These are phyloP conservation scores for Mycteria americana DNA, from an alignment of 2,797 vertebrate genomes.

Conservation along the genomic window DNA sequence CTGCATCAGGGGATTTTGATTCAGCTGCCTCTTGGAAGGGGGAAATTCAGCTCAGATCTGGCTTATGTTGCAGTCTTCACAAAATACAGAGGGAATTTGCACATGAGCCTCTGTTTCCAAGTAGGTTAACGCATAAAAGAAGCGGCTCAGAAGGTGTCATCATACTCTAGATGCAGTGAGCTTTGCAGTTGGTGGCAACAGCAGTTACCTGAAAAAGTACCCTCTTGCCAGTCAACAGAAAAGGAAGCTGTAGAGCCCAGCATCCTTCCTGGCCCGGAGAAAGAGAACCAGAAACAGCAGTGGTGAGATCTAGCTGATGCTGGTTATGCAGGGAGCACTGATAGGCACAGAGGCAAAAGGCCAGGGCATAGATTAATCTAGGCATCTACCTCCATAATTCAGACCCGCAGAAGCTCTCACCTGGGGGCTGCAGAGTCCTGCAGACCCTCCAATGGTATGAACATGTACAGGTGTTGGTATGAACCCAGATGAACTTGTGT, in stretches of 20 bases:
- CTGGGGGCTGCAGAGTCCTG: background rate
- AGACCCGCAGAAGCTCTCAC: background rate
- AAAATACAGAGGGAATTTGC: slow-evolving; percentile 61
- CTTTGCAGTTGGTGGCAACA: slow-evolving; percentile 63
- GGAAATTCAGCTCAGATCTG: slow-evolving; percentile 56
- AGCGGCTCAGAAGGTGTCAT: slow-evolving; percentile 55
- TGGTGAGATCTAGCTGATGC: background rate
- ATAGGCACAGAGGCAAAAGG: background rate
- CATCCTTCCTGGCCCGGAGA: background rate
- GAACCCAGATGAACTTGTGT: background rate
- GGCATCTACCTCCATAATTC: background rate
- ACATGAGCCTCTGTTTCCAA: slow-evolving; percentile 67
- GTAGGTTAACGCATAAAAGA: slow-evolving; percentile 63
- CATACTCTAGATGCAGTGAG: slow-evolving; percentile 20
- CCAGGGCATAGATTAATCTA: background rate
- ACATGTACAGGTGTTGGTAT: fast-evolving
- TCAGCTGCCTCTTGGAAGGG: slow-evolving; percentile 60
- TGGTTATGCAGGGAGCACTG: background rate
- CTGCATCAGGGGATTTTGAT: slow-evolving; percentile 63
- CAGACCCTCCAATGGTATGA: background rate
- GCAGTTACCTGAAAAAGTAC: slow-evolving; percentile 64
- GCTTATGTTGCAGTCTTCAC: slow-evolving; percentile 52
- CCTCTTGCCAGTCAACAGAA: slow-evolving; percentile 61
- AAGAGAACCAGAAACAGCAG: background rate
- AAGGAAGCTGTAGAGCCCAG: slow-evolving; percentile 47